Evolutionary conservation across 2,888 invertebrate species (phyloP).

Genomic region (Pasiphila rectangulata): DNA sequence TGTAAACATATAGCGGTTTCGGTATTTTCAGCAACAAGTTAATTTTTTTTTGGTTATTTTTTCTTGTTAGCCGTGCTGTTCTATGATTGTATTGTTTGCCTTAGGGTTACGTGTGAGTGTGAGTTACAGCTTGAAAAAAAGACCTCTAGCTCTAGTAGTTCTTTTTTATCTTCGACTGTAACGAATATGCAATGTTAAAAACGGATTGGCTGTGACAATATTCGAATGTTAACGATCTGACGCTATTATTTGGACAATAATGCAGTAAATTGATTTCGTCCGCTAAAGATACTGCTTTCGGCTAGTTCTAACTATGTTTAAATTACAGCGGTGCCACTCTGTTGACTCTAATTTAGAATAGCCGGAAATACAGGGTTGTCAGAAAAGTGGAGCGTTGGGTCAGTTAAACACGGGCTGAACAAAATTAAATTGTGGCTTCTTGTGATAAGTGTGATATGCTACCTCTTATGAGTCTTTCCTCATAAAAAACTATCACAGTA

Average conservation of each 20-base stretch:
- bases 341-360: conserved; percentile 45
- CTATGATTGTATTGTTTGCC: too few species aligned
- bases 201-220: too few species aligned
- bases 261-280: conserved; percentile 10
- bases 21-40: too few species aligned
- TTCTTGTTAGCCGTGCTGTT: too few species aligned
- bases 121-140: too few species aligned
- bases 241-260: neutral
- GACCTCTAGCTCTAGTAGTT: too few species aligned
- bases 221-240: too few species aligned
- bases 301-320: conserved; percentile 27
- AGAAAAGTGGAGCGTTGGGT: conserved; percentile 40
- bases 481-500: neutral
- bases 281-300: conserved; percentile 10
- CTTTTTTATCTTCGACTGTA: too few species aligned
- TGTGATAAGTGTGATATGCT: conserved; percentile 16
- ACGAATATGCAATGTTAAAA: too few species aligned
- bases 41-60: too few species aligned
- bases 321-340: conserved; percentile 29
- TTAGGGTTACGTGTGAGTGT: too few species aligned
- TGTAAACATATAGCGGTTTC: too few species aligned
- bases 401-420: conserved; percentile 20
- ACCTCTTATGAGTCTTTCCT: neutral
- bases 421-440: conserved; percentile 15
- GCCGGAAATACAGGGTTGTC: conserved; percentile 47